phyloP scores from a whole-genome alignment of 2,113 vertebrate genomes.

The Passer montanus region DNA sequence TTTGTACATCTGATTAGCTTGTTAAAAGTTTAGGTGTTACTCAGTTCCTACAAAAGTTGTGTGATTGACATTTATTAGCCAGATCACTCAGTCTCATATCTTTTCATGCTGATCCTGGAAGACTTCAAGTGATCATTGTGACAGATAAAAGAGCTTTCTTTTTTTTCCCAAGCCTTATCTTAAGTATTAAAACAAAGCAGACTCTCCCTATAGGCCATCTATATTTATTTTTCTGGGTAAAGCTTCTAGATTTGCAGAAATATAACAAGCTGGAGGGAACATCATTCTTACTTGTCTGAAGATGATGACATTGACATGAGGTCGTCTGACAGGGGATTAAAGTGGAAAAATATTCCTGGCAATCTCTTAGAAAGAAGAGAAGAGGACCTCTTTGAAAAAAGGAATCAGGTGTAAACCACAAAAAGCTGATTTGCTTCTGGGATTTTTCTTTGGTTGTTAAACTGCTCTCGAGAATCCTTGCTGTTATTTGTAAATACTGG shows the following conservation, averaged over 20 bases:
- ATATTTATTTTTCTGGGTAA: slow-evolving; percentile 10
- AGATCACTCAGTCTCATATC: not conserved
- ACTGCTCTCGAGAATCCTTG: not conserved
- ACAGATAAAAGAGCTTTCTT: not conserved
- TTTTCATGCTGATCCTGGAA: slow-evolving; percentile 10
- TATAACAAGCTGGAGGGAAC: not conserved
- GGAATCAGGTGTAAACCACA: not conserved
- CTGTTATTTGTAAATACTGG: not conserved
- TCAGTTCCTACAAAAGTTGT: not conserved
- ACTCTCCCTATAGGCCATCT: not conserved
- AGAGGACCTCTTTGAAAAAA: not conserved
- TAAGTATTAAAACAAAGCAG: not conserved
- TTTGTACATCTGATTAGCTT: not conserved
- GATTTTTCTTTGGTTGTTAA: not conserved
- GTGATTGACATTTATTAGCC: not conserved
- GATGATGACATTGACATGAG: not conserved
- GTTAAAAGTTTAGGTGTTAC: slow-evolving; percentile 29
- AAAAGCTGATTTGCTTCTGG: not conserved
- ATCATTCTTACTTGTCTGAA: not conserved
- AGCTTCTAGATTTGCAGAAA: not conserved
- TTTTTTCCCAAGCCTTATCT: not conserved
- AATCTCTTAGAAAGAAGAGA: not conserved
- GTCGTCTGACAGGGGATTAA: not conserved
- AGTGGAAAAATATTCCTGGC: not conserved
- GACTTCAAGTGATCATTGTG: slow-evolving; percentile 3